A percentile compares a stretch with the other conserved stretches of the same genome.
These are phyloP conservation scores for Microtus pennsylvanicus DNA, from an alignment of 2,113 vertebrate species.

Conservation along the genomic window DNA sequence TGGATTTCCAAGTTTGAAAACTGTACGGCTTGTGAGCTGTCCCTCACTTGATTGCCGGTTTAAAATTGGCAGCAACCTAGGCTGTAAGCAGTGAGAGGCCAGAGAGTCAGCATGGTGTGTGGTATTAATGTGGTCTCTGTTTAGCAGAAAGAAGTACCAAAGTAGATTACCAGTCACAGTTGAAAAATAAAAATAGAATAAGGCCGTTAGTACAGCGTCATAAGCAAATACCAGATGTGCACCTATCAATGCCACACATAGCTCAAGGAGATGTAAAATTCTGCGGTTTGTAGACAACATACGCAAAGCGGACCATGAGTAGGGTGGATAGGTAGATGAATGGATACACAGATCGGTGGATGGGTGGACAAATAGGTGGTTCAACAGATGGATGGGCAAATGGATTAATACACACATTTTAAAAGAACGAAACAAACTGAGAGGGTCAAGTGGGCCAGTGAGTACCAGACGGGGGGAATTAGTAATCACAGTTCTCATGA, in stretches of 20 bases:
- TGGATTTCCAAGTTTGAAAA: not conserved
- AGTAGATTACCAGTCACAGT: not conserved
- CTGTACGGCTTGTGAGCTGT: not conserved
- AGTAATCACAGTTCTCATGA: not conserved
- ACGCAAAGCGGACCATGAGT: not conserved
- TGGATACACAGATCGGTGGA: not conserved
- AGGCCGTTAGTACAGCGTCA: not conserved
- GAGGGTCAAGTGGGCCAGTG: not conserved
- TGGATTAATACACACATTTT: not conserved
- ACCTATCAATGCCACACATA: not conserved
- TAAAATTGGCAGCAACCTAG: not conserved
- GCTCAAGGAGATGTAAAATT: not conserved
- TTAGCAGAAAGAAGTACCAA: conserved; percentile 15
- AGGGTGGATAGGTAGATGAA: not conserved
- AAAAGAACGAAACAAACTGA: not conserved
- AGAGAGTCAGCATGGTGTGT: not conserved
- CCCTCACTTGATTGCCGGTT: not conserved
- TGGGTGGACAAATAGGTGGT: not conserved
- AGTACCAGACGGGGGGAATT: not conserved
- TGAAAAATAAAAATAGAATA: conserved; percentile 18
- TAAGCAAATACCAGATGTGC: conserved; percentile 30
- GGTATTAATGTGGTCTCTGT: not conserved
- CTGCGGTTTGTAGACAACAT: not conserved
- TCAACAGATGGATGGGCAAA: not conserved
- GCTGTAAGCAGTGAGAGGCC: not conserved